Base-by-base conservation (phyloP, 1,140 invertebrate species). In the Tachypleus tridentatus region DNA sequence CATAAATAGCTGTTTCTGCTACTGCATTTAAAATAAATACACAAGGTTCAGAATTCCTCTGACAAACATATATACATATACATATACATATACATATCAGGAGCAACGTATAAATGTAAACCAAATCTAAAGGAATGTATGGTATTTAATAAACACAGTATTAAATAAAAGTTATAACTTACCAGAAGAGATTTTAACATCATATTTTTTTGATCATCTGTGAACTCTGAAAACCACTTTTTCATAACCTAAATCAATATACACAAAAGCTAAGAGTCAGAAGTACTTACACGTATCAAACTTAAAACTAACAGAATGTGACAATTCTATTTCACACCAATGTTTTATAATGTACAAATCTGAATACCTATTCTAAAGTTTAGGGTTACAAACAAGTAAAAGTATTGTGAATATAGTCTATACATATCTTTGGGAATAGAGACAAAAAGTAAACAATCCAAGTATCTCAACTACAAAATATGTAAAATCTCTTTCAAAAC, bases 161-260 rank as follows among this genome's bases (percentile, higher is more conserved):
- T 49, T 6, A 70, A 59, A 63, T n/a, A 10, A 10, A n/a, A 29
- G n/a, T 10, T 62, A 54, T 4, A 49, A 73, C 76, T 75, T 72
- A 80, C 79, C 68, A 80, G 62, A 6, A 80, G 67, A 57, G 75
- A 73, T 71, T 77, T 77, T 11, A 80, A 68, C n/a, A 79, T 63
- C 49, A 76, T 70, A 69, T 80, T 79, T 67, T 76, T 79, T 67
- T 80, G 78, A 65, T 75, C 76, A 76, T 80, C 77, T 65, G 73
- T 77, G 65, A 78, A 79, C 63, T 79, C 75, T 58, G 70, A 72
- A 73, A 79, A 80, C 79, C 79, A 80, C 56, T 72, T 66, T 57
- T 72, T 68, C 63, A 78, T 76, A 7, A 65, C 51, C 61, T 62
- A 54, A 54, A 54, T 54, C 29, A 29, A 29, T 29, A 29, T 2